Conservation (phyloP, 2,113 vertebrate genomes). For the Herpetotheres cachinnans region DNA sequence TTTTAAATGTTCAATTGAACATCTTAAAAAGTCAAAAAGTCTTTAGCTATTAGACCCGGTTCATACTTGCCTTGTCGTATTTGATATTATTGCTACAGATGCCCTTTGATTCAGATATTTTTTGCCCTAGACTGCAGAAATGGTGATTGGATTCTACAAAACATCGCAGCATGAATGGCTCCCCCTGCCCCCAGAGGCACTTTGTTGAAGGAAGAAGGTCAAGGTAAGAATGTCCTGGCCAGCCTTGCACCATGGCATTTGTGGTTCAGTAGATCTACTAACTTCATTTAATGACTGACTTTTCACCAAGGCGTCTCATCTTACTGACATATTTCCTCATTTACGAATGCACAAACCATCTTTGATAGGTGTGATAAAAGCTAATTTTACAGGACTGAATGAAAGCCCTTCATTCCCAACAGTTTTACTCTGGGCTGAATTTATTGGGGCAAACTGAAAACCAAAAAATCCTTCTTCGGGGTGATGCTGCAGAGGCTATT, state of each 20-base stretch:
- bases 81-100: neutral
- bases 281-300: neutral
- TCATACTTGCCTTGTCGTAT: conserved; percentile 51
- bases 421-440: neutral
- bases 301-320: neutral
- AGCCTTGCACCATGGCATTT: neutral
- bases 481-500: neutral
- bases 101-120: neutral
- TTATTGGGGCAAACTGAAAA: neutral
- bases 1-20: conserved; percentile 79
- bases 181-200: neutral
- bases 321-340: neutral
- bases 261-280: neutral
- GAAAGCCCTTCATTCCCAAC: neutral
- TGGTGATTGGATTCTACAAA: neutral
- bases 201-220: neutral
- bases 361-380: neutral
- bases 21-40: conserved; percentile 74
- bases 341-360: neutral
- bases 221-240: neutral
- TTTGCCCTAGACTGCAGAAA: neutral
- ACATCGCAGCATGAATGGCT: neutral
- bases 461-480: neutral
- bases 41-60: conserved; percentile 56
- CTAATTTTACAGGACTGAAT: neutral